Evolutionary conservation across 30 jellyfish, hydroid and myxozoan genomes (phyloP), one percentile per base, ranked within the genome.

Genomic region (Catostylus mosaicus): DNA sequence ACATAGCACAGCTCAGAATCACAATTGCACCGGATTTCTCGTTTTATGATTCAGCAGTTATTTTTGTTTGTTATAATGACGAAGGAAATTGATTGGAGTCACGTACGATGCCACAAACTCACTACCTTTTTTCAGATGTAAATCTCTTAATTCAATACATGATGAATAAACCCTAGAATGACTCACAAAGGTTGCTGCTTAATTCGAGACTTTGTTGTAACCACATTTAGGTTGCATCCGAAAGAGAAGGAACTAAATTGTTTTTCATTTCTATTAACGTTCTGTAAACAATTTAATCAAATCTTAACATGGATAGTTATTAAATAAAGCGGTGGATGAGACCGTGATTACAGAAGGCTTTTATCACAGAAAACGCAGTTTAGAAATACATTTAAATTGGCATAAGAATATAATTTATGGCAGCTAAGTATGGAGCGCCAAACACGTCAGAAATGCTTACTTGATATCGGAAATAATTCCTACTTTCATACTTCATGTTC

Each of bases 141-240:
- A n/a, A 6, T 52, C 3, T n/a, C 3, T 3, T 52, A 52, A 52
- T 52, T 52, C 6, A 16, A 10, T 10, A 43, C 27, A 10, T 3
- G 19, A 7, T n/a, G 27, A 52, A 52, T 52, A 14, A 3, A 20
- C 29, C 67, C 27, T 3, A n/a, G 8, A 26, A 7, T 52, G 67
- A 52, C 27, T 20, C 23, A 52, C 67, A 52, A 52, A 10, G 29
- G 27, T n/a, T 10, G 19, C 23, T 20, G 30, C 67, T 52, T 6
- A 52, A 52, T n/a, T n/a, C 24, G 30, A 20, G 67, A 3, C 19
- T 52, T 52, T 52, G 26, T 3, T 4, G 67, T 10, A 20, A 20
- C 67, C 67, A 20, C 67, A 52, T 52, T 52, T 52, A n/a, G 30
- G 8, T 52, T n/a, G 30, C 67, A 3, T 43, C 56, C 56, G 67